Base-by-base conservation (phyloP, 2,797 vertebrate genomes). In the Eptatretus atami region DNA sequence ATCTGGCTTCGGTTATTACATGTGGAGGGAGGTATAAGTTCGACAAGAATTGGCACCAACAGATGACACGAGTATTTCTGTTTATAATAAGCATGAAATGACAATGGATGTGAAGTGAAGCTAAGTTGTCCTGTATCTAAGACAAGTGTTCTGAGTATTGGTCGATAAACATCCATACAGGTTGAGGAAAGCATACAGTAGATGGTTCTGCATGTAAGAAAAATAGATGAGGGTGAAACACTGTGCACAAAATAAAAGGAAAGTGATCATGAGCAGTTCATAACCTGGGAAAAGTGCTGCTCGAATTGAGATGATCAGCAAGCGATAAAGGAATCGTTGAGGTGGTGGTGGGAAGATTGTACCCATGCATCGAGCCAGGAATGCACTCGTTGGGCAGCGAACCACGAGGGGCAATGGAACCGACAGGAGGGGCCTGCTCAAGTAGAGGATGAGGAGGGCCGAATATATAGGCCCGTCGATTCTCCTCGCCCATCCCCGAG, bases 231-330 rank as follows among this genome's bases (percentile, higher is more conserved):
- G 31, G 31, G 31, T n/a, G n/a, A 25, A 25, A 9, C n/a, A 25
- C 57, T 24, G n/a, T 24, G 11, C 10, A 12, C 57, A n/a, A n/a
- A 25, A 1, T 61, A n/a, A 61, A 25, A 61, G 10, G 57, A 61
- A n/a, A 12, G 25, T 61, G n/a, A 25, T n/a, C 25, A n/a, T 10
- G n/a, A 25, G 9, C n/a, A 25, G n/a, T 10, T n/a, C 57, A 61
- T 61, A n/a, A 61, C 57, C 57, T 61, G 57, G 57, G 57, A 25
- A 61, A 61, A 25, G 57, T 61, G 57, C 57, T 61, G 57, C 57
- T 61, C n/a, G 11, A n/a, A 25, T 24, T 61, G n/a, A 61, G 57
- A n/a, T 61, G 57, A n/a, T 61, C 57, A 12, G 57, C 25, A 10
- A 61, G 57, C 57, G 25, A n/a, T n/a, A 61, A 25, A n/a, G 57